Base-by-base conservation (phyloP, 2,888 invertebrate species). In the Scelioninae gen. 1 region DNA sequence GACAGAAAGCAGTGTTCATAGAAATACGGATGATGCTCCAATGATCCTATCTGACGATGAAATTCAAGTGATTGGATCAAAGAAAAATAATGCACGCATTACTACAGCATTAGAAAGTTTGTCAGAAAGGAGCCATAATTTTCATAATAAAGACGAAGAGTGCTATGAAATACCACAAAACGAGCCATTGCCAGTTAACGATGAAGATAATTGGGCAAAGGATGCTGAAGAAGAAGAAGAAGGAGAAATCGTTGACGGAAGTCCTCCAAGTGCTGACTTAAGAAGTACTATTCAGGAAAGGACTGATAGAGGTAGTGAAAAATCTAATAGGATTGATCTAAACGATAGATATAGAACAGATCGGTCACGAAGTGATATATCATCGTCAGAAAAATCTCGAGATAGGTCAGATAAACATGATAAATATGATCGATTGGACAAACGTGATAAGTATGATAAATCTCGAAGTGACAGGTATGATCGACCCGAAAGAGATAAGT, bases 21-120 rank as follows among this genome's bases (percentile, higher is more conserved):
- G 55, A 6, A 82, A 62, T n/a, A 63, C 16, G 11, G 87, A 91
- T 8, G 90, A 92, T 60, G 93, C 93, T 10, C 93, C 94, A 5
- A 92, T 92, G 5, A 93, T 93, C 85, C 93, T 93, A 5, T 93
- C 93, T 32, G 78, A 79, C 40, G 83, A 83, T 10, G 83, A 80
- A 5, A 62, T 83, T 7, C 65, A 76, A 23, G 53, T 80, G 4
- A 69, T 79, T n/a, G 74, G 78, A n/a, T n/a, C n/a, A n/a, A n/a
- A n/a, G n/a, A n/a, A n/a, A n/a, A n/a, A n/a, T n/a, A n/a, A n/a
- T n/a, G n/a, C n/a, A n/a, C n/a, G n/a, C 8, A 13, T 66, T 1
- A 34, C 31, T 32, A 31, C 15, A 7, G 45, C 34, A 34, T 34
- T 8, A 34, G 6, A 34, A 34, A 34, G 8, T n/a, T n/a, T n/a